phyloP scores from a whole-genome alignment of 1,140 invertebrate species.

The Drosophila pruinosa region DNA sequence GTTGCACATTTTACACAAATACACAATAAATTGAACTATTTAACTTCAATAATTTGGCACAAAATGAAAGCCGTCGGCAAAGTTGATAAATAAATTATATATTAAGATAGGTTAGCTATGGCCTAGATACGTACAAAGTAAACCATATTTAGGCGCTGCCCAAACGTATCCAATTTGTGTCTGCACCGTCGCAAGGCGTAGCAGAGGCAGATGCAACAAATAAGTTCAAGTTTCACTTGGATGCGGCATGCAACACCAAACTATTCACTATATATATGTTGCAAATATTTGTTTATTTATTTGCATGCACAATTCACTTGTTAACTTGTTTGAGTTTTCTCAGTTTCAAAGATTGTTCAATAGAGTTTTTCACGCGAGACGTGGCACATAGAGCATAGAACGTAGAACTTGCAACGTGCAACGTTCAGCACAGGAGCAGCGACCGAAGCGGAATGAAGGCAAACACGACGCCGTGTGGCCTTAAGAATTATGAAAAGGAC shows the following conservation, averaged over 20 bases:
- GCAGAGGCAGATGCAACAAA: constrained; percentile 4
- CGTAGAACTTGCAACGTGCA: constrained; percentile 21
- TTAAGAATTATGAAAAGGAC: constrained; percentile 80
- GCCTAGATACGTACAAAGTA: constrained; percentile 78
- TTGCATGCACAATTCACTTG: constrained; percentile 25
- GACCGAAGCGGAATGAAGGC: constrained; percentile 78
- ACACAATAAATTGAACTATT: neutral
- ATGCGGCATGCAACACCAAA: neutral
- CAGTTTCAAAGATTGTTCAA: neutral
- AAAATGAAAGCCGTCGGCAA: neutral
- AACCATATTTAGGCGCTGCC: constrained; percentile 81
- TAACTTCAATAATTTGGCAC: neutral
- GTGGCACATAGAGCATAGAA: too few relatives aligned
- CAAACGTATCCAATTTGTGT: constrained; percentile 66
- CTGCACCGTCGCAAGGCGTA: constrained; percentile 15
- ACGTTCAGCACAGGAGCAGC: constrained; percentile 72
- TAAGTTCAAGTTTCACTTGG: neutral
- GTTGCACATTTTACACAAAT: neutral
- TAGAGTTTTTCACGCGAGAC: constrained; percentile 29
- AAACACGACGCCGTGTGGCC: constrained; percentile 55
- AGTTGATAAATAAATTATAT: neutral
- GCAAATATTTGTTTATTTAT: neutral
- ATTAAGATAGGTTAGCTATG: neutral
- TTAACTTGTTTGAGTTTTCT: constrained; percentile 15
- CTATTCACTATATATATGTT: neutral